phyloP scores from a whole-genome alignment of 2,797 vertebrate species.

The Taeniopygia guttata region DNA sequence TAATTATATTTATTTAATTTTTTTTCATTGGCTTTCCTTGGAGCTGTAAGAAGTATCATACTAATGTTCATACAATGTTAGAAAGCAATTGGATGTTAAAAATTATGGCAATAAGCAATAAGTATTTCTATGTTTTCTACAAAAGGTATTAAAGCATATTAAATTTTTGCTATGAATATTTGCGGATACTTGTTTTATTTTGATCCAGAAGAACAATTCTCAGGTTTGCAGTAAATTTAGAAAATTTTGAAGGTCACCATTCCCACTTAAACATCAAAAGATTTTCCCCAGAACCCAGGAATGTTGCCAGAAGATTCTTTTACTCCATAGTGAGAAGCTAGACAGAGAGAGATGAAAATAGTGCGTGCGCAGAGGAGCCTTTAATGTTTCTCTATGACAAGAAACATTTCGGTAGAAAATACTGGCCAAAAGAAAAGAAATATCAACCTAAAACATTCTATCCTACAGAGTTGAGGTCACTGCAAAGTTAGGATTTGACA shows the following conservation, averaged over 20 bases:
- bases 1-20: neutral
- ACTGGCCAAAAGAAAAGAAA: neutral
- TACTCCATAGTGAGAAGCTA: neutral
- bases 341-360: neutral
- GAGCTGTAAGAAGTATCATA: neutral
- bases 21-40: neutral
- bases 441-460: neutral
- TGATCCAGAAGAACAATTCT: neutral
- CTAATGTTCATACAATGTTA: neutral
- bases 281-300: neutral
- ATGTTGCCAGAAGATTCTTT: neutral
- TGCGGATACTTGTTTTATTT: neutral
- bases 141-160: too few species aligned
- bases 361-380: neutral
- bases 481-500: neutral
- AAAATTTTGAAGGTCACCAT: neutral
- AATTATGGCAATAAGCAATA: neutral
- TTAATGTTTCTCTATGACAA: neutral
- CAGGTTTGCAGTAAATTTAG: neutral
- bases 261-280: neutral
- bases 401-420: neutral
- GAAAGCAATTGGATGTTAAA: neutral
- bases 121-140: neutral
- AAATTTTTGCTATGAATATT: too few species aligned
- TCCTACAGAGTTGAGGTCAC: neutral